phyloP scores from a whole-genome alignment of 23 tunicate species.

The Trididemnum nubilum region DNA sequence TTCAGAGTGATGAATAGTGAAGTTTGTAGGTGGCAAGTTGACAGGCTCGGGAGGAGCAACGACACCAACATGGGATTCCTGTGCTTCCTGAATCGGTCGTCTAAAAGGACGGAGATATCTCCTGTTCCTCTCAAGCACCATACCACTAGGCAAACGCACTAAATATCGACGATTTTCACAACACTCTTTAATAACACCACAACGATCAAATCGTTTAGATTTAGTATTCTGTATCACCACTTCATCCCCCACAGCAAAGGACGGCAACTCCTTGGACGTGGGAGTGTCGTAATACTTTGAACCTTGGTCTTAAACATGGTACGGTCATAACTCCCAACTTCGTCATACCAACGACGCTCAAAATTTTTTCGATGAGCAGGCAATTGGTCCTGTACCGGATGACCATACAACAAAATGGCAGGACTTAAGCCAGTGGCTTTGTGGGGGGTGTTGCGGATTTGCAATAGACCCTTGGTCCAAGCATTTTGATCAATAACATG shows the following conservation, averaged over 20 bases:
- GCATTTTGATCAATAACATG: too few relatives aligned
- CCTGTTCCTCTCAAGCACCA: too few relatives aligned
- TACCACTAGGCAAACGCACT: too few relatives aligned
- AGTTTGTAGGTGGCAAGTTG: too few relatives aligned
- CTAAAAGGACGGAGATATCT: too few relatives aligned
- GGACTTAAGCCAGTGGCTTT: constrained; percentile 6
- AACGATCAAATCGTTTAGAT: constrained; percentile 1
- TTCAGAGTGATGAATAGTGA: too few relatives aligned
- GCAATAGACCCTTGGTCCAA: background rate
- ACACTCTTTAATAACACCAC: background rate
- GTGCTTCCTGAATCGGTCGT: too few relatives aligned
- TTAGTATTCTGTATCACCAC: background rate
- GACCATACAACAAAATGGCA: background rate
- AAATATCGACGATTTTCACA: too few relatives aligned
- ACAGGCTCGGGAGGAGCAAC: too few relatives aligned
- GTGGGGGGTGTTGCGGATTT: background rate
- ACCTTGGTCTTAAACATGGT: background rate
- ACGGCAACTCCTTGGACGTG: background rate
- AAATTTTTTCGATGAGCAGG: background rate
- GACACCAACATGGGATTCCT: too few relatives aligned
- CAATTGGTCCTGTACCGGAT: background rate
- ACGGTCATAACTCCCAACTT: background rate
- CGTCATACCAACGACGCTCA: background rate
- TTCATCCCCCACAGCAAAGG: constrained; percentile 4
- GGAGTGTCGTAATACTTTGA: background rate